These are phyloP conservation scores for Rhinichthys osculus DNA, from an alignment of 2,797 vertebrate genomes.

Conservation along the genomic window DNA sequence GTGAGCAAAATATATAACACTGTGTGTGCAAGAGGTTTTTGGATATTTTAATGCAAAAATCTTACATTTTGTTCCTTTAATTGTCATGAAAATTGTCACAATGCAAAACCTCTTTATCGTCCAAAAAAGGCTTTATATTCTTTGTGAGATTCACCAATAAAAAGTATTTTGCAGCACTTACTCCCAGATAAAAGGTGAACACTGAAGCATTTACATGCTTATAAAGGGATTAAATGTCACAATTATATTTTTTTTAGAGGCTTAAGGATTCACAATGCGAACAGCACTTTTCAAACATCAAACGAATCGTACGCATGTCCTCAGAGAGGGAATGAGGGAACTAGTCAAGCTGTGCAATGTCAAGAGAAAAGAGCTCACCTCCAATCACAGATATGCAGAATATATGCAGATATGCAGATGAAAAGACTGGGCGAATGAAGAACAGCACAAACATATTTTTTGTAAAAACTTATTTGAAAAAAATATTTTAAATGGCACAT, in stretches of 20 bases:
- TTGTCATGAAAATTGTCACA: neutral
- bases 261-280: slow-evolving; percentile 2
- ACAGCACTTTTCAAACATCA: slow-evolving; percentile 12
- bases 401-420: neutral
- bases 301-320: neutral
- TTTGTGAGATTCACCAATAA: neutral
- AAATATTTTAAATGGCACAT: neutral
- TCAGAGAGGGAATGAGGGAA: neutral
- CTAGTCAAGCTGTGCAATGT: slow-evolving; percentile 2
- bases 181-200: neutral
- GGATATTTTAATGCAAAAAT: too few relatives aligned
- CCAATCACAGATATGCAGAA: slow-evolving; percentile 3
- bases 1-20: too few relatives aligned
- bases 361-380: slow-evolving; percentile 1
- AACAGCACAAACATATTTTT: neutral
- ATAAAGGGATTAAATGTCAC: slow-evolving; percentile 16
- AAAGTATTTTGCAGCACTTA: neutral
- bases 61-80: neutral
- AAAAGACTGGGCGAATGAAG: neutral
- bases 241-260: slow-evolving; percentile 5
- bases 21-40: too few relatives aligned
- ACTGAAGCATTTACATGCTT: neutral
- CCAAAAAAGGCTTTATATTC: neutral
- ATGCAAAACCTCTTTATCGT: neutral
- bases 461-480: neutral